Evolutionary conservation across 2,888 invertebrate genomes (phyloP).

Genomic region (Tipula confusa): DNA sequence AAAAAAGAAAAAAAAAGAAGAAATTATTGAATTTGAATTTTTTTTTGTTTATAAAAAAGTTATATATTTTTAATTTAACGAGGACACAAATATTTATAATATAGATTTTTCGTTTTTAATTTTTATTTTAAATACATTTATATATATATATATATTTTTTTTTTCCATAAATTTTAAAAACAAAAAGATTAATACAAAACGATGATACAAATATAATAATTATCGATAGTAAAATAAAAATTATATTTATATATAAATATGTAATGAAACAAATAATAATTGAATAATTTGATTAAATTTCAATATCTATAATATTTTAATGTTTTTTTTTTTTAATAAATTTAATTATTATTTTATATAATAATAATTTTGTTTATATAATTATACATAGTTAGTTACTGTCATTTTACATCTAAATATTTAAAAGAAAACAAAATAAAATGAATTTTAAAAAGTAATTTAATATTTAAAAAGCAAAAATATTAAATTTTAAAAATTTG

Average conservation of each 20-base stretch:
- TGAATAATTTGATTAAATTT: background rate
- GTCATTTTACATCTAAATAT: background rate
- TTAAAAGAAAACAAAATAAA: background rate
- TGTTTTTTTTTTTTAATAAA: background rate
- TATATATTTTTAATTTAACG: conserved; percentile 7
- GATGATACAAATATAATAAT: background rate
- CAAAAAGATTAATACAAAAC: background rate
- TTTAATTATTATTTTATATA: background rate
- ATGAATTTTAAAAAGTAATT: background rate
- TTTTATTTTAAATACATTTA: background rate
- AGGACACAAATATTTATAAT: background rate
- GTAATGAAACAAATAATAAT: background rate
- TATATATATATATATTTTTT: background rate
- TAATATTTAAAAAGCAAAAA: background rate
- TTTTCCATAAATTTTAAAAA: background rate
- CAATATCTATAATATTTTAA: background rate
- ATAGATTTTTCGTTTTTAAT: background rate
- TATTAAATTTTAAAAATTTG: background rate
- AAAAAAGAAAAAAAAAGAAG: too few species aligned
- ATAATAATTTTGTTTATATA: background rate
- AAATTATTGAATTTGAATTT: background rate
- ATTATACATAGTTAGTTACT: background rate
- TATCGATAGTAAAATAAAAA: background rate
- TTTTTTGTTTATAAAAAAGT: background rate
- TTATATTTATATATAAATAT: background rate